phyloP scores from a whole-genome alignment of 2,113 vertebrate species.

The Neodon shergylaensis region DNA sequence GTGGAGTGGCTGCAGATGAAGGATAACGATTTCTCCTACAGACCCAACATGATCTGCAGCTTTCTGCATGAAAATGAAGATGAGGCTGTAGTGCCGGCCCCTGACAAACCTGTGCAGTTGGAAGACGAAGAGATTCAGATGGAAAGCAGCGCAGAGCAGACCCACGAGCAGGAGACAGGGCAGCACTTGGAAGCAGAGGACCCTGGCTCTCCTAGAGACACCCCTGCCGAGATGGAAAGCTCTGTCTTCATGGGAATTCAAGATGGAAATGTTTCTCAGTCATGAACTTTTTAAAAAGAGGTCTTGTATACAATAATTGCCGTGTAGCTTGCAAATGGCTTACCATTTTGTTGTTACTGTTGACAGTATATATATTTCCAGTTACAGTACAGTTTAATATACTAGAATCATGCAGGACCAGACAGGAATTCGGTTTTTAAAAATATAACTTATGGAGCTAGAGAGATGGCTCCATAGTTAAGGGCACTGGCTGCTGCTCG shows the following conservation, averaged over 20 bases:
- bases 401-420: conserved; percentile 34
- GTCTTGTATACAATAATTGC: conserved; percentile 46
- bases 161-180: conserved; percentile 74
- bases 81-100: conserved; percentile 78
- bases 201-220: conserved; percentile 60
- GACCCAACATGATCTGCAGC: conserved; percentile 85
- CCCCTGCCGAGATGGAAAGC: conserved; percentile 69
- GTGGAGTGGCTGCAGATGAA: conserved; percentile 89
- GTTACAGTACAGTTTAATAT: neutral
- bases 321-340: neutral
- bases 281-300: neutral
- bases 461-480: neutral
- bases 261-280: conserved; percentile 60
- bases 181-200: conserved; percentile 69
- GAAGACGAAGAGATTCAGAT: conserved; percentile 81
- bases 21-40: conserved; percentile 86
- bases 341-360: conserved; percentile 35
- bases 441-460: neutral
- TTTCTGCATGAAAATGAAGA: conserved; percentile 86
- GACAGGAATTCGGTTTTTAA: neutral
- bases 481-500: neutral
- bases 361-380: neutral
- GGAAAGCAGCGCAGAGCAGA: conserved; percentile 66
- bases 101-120: conserved; percentile 81
- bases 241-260: conserved; percentile 75